Percentiles rank a stretch among this genome's conserved stretches.
These are phyloP conservation scores for Chaitophorus viminalis DNA, from an alignment of 2,888 invertebrate species.

Conservation along the genomic window DNA sequence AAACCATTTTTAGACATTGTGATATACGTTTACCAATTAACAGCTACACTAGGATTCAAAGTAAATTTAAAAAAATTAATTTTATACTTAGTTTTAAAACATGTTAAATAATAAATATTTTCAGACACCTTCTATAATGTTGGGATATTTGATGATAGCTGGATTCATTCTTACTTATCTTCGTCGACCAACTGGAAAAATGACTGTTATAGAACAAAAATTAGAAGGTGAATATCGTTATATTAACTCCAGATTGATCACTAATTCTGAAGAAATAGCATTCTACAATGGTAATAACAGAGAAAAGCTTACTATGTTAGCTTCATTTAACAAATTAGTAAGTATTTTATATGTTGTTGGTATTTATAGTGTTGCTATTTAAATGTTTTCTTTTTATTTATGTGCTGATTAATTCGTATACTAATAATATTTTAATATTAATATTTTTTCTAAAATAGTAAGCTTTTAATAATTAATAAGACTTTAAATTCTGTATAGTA, in stretches of 20 bases:
- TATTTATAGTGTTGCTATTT: no score
- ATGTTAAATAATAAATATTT: slow-evolving; percentile 65
- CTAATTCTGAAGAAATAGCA: slow-evolving; percentile 94
- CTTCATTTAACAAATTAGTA: slow-evolving; percentile 87
- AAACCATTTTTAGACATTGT: slow-evolving; percentile 95
- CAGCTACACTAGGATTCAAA: slow-evolving; percentile 84
- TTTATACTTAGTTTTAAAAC: not conserved
- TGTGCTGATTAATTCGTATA: not conserved
- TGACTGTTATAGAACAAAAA: slow-evolving; percentile 95
- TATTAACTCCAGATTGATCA: slow-evolving; percentile 94
- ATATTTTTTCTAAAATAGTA: not conserved
- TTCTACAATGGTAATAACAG: slow-evolving; percentile 85
- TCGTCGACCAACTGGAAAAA: slow-evolving; percentile 85
- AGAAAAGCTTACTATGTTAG: slow-evolving; percentile 86
- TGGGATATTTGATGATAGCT: slow-evolving; percentile 86
- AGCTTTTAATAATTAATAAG: not conserved
- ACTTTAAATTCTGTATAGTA: not conserved
- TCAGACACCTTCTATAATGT: slow-evolving; percentile 88
- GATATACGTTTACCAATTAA: slow-evolving; percentile 90
- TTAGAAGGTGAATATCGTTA: slow-evolving; percentile 98
- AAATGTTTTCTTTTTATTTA: not conserved
- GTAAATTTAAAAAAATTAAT: slow-evolving; percentile 68
- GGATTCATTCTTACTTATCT: slow-evolving; percentile 88
- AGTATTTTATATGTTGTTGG: slow-evolving; percentile 56
- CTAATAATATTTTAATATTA: not conserved